A percentile compares a stretch with the other conserved stretches of the same genome.
phyloP scores from a whole-genome alignment of 1,140 invertebrate genomes.

The Drepana arcuata region DNA sequence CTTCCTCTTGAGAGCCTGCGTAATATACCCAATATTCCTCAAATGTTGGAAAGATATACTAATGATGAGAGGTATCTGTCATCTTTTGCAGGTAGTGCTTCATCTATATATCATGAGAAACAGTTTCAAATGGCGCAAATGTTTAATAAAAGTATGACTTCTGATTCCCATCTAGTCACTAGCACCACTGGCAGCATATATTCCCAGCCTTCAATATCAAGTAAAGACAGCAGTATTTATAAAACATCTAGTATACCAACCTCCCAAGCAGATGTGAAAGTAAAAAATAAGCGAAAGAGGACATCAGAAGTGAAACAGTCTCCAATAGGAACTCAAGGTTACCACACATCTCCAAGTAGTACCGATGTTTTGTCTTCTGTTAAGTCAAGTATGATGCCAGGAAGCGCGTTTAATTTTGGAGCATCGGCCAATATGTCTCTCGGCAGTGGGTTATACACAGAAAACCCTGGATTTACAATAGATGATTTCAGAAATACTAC shows the following conservation, averaged over 20 bases:
- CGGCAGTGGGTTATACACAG: slow-evolving; percentile 68
- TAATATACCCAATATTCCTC: slow-evolving; percentile 73
- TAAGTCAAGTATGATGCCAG: slow-evolving; percentile 76
- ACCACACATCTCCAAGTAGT: slow-evolving; percentile 29
- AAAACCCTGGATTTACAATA: slow-evolving; percentile 74
- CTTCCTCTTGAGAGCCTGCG: slow-evolving; percentile 59
- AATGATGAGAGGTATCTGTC: slow-evolving; percentile 70
- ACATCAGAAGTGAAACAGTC: slow-evolving; percentile 70
- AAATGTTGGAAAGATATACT: slow-evolving; percentile 74
- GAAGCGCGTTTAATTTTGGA: slow-evolving; percentile 81
- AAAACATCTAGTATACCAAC: slow-evolving; percentile 27
- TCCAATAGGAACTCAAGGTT: slow-evolving; percentile 59
- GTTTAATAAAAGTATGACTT: slow-evolving; percentile 66
- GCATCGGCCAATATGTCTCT: slow-evolving; percentile 72
- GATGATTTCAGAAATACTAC: slow-evolving; percentile 75
- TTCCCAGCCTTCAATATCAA: slow-evolving; percentile 36
- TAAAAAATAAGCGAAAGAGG: slow-evolving; percentile 42
- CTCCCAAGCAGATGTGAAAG: slow-evolving; percentile 29
- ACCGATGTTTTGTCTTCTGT: slow-evolving; percentile 43
- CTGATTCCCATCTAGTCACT: slow-evolving; percentile 34
- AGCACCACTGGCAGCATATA: slow-evolving; percentile 37
- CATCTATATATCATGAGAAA: slow-evolving; percentile 65
- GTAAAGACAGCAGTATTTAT: slow-evolving; percentile 45
- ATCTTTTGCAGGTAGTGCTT: slow-evolving; percentile 46
- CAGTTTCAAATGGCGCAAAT: slow-evolving; percentile 66